Base-by-base conservation (phyloP, 2,888 invertebrate genomes). In the Calephelis perditalis region DNA sequence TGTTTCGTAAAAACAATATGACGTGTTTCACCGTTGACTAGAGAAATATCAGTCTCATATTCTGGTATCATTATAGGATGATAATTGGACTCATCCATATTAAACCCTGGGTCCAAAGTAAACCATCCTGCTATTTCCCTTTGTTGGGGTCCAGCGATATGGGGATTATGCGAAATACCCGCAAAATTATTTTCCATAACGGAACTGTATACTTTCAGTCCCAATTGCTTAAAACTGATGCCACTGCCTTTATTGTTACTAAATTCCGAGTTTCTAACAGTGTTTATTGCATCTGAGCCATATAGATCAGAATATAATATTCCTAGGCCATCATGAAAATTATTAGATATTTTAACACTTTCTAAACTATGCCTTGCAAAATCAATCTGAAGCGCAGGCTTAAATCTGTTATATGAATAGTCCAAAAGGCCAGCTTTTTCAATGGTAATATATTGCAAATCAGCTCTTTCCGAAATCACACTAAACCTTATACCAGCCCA, bases 401-500 rank as follows among this genome's bases (percentile, higher is more conserved):
- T 97, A 70, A 98, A 97, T 0, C 93, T 81, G 82, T 96, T 96
- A 0, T 96, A 97, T 0, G 96, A 94, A 76, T 97, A 98, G 85
- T 99, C 99, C 59, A 98, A 91, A 0, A 99, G 91, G 0, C 99
- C 99, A 6, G 99, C 98, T 80, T 95, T 95, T 83, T 98, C 97
- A 55, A 99, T 94, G 3, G 95, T 96, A 7, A 98, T 92, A 71
- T 95, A 97, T 77, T 97, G 97, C 65, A 99, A 90, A 75, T 97
- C 96, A 26, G 96, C 95, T 70, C 97, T 92, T 76, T 97, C 96
- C 0, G 98, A 95, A 60, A 97, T 90, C 61, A 97, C 96, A 49
- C 98, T 97, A 70, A 98, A 95, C 69, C 98, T 91, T 0, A 99
- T 87, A 0, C 99, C 99, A 0, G 98, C 97, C 99, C 99, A 99